Base-by-base conservation (phyloP, 2,797 vertebrate species). In the Petrocephalus schoutedeni region DNA sequence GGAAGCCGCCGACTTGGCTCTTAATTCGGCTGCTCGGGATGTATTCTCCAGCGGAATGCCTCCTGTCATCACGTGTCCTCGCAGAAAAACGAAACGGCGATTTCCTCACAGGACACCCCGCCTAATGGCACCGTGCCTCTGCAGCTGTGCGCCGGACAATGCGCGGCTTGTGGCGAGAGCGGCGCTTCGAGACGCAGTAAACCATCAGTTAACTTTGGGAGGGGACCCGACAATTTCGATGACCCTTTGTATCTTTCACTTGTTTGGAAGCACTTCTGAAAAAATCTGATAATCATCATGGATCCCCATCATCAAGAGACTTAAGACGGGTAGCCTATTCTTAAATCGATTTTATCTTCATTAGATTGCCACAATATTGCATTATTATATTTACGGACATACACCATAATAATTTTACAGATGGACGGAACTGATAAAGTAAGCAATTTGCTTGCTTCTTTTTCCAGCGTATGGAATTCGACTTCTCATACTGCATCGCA, bases 41-140 rank as follows among this genome's bases (percentile, higher is more conserved):
- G 10, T 14, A 16, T 36, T 49, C 19, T 77, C 57, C 5, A 58
- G 8, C 32, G 77, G 54, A 61, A 53, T 53, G 74, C n/a, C 59
- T 82, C n/a, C 80, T 28, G 14, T 58, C 83, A 12, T 88, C 84
- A 88, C 82, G n/a, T 56, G 36, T 41, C 53, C 67, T 74, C 61
- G 59, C 21, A 87, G 87, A 12, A 92, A 92, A 93, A 90, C 92
- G 91, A 92, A 90, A 92, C 88, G 88, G 90, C 77, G 67, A 91
- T 92, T 94, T 95, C 93, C 94, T 94, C 88, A 92, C 90, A 90
- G 91, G 91, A 90, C 86, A 92, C 93, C 94, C 94, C 95, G 95
- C 92, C 94, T 95, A 92, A 91, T 92, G 95, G 94, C 93, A 91
- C 90, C 0, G 90, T 91, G 93, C 94, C 92, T 90, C 90, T 87